phyloP scores from a whole-genome alignment of 2,797 vertebrate genomes.

The Hylomyscus alleni region DNA sequence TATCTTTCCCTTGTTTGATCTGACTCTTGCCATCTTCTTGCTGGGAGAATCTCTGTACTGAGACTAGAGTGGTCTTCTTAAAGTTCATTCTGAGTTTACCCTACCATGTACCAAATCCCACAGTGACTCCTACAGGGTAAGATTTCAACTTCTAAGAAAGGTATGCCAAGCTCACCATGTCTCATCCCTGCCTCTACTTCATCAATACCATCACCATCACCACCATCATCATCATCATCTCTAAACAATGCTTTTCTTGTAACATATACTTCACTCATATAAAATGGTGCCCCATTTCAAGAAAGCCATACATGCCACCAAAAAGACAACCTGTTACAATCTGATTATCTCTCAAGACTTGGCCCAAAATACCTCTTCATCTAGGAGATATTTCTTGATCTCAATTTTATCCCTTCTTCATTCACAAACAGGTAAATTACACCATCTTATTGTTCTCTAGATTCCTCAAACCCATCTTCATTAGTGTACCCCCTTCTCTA shows the following conservation, averaged over 20 bases:
- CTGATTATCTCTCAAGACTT: background rate
- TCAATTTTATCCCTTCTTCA: background rate
- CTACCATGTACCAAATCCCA: background rate
- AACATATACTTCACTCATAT: background rate
- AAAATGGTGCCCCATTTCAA: background rate
- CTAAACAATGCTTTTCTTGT: background rate
- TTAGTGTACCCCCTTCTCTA: background rate
- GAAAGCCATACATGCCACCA: background rate
- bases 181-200: background rate
- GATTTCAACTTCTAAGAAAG: background rate
- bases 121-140: background rate
- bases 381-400: background rate
- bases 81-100: background rate
- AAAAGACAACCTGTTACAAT: background rate
- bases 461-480: background rate
- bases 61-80: background rate
- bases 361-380: background rate
- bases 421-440: background rate
- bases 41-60: background rate
- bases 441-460: background rate
- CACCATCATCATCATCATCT: background rate
- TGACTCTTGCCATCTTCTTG: background rate
- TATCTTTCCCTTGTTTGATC: background rate
- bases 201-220: background rate
- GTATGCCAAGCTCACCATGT: background rate